Conservation (phyloP, 2,888 invertebrate genomes). For the Meliscaeva auricollis region DNA sequence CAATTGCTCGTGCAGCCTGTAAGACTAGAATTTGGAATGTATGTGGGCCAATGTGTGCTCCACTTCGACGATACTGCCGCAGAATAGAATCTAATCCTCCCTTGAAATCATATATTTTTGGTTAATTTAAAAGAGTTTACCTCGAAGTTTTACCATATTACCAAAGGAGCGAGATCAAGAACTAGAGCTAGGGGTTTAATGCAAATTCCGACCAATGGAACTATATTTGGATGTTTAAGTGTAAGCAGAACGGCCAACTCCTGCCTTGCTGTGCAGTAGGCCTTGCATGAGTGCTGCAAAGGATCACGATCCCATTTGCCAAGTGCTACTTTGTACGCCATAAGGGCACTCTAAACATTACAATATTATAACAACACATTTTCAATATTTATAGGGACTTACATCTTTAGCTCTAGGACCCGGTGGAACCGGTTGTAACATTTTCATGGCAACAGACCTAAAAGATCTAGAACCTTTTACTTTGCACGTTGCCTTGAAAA, state of each 20-base stretch:
- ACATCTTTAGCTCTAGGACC: constrained; percentile 85
- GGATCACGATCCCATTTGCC: constrained; percentile 98
- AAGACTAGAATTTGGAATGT: constrained; percentile 93
- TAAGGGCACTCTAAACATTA: constrained; percentile 81
- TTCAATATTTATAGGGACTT: constrained; percentile 25
- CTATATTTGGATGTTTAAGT: constrained; percentile 95
- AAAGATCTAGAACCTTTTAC: constrained; percentile 85
- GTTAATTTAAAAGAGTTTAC: not conserved
- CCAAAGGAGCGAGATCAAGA: constrained; percentile 93
- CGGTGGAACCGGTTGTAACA: constrained; percentile 97
- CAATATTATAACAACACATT: not conserved
- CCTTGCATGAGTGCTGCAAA: constrained; percentile 95
- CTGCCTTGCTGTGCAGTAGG: constrained; percentile 97
- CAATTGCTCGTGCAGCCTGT: constrained; percentile 96
- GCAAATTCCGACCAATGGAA: constrained; percentile 95
- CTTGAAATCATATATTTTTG: constrained; percentile 79
- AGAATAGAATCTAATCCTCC: constrained; percentile 95
- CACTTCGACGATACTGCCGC: constrained; percentile 93
- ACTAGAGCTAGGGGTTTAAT: constrained; percentile 95
- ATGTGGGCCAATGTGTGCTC: constrained; percentile 91
- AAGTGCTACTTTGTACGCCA: constrained; percentile 87
- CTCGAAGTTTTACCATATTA: constrained; percentile 67
- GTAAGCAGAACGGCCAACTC: constrained; percentile 95
- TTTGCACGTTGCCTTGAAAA: constrained; percentile 92
- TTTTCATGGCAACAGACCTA: constrained; percentile 95